These are phyloP conservation scores for Heteronetta atricapilla DNA, from an alignment of 2,113 vertebrate species.

Conservation along the genomic window DNA sequence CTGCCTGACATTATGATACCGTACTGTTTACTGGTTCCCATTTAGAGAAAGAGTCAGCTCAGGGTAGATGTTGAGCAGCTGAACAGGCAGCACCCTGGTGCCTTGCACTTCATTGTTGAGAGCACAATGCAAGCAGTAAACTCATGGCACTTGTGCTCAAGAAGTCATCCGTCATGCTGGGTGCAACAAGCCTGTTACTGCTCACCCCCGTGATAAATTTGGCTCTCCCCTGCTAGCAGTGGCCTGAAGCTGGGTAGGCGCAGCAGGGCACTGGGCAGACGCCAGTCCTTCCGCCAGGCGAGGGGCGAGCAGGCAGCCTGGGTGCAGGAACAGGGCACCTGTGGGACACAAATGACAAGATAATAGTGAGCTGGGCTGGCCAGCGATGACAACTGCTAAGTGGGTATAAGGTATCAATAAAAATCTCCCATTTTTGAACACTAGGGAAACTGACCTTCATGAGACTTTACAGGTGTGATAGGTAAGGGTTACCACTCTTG, in stretches of 20 bases:
- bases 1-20: too few relatives aligned
- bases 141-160: constrained; percentile 62
- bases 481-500: not conserved
- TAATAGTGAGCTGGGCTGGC: not conserved
- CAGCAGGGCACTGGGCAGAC: constrained; percentile 35
- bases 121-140: constrained; percentile 61
- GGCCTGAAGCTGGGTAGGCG: constrained; percentile 76
- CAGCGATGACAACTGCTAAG: not conserved
- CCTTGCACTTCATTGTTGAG: not conserved
- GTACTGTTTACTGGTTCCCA: not conserved
- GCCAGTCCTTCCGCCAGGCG: not conserved
- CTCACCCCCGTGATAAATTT: constrained; percentile 83
- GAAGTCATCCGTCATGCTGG: constrained; percentile 73
- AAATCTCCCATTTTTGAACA: not conserved
- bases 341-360: not conserved
- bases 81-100: not conserved
- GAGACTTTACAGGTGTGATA: not conserved
- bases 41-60: not conserved
- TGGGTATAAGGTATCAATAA: not conserved
- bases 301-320: not conserved
- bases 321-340: constrained; percentile 2
- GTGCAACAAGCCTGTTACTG: constrained; percentile 71
- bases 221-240: constrained; percentile 71
- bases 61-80: not conserved
- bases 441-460: not conserved